A percentile compares a stretch with the other conserved stretches of the same genome.
Evolutionary conservation across 1,140 invertebrate species (phyloP).

Genomic region (Cyphomyrmex costatus): DNA sequence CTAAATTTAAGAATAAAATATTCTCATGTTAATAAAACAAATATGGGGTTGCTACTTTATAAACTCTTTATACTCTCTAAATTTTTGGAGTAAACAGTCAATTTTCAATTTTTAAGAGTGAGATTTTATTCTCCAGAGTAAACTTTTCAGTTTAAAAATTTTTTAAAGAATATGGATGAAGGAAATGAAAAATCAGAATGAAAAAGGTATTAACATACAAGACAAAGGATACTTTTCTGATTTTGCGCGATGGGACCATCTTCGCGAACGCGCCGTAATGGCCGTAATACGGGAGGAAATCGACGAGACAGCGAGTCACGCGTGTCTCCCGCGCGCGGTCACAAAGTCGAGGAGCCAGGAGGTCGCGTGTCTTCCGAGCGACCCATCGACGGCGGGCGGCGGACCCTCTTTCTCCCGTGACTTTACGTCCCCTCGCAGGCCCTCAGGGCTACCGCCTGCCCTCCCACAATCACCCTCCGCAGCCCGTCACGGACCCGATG

Average conservation of each 20-base stretch:
- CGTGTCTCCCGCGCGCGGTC: constrained; percentile 26
- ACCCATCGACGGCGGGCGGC: constrained; percentile 11
- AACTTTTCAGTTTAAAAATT: no score
- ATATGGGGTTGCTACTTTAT: no score
- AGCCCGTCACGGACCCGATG: constrained; percentile 73
- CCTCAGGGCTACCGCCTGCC: constrained; percentile 35
- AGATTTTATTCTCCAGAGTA: no score
- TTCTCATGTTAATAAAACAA: no score
- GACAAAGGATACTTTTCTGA: not conserved
- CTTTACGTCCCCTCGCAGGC: constrained; percentile 46
- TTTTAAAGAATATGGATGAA: not conserved
- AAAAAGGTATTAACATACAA: not conserved
- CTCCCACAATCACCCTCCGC: constrained; percentile 23
- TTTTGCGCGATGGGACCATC: not conserved
- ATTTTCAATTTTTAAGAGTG: no score
- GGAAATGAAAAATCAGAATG: not conserved
- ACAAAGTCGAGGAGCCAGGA: constrained; percentile 58
- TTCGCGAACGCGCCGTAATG: constrained; percentile 16
- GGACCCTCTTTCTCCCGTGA: constrained; percentile 38
- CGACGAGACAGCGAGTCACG: not conserved
- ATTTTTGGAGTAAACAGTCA: no score
- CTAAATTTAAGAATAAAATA: no score
- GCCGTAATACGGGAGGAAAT: not conserved
- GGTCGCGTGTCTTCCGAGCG: constrained; percentile 59
- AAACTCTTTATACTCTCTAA: no score